phyloP scores from a whole-genome alignment of 2,888 invertebrate species.

The Pterostichus niger region DNA sequence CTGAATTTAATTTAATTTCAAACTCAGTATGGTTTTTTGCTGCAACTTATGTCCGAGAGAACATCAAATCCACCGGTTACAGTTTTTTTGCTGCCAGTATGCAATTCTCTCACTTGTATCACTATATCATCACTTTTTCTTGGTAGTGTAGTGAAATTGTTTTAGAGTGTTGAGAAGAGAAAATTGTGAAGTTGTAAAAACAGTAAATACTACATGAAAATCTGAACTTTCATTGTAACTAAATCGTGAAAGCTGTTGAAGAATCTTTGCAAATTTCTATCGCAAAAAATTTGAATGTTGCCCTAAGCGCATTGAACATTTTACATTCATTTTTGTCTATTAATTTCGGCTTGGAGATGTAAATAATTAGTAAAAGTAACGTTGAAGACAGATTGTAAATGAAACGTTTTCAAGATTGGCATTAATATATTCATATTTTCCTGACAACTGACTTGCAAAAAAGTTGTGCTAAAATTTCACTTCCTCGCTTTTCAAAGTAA shows the following conservation, averaged over 20 bases:
- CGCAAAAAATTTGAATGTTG: slow-evolving; percentile 5
- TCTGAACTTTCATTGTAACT: slow-evolving; percentile 57
- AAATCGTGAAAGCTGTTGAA: slow-evolving; percentile 57
- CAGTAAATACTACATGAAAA: slow-evolving; percentile 48
- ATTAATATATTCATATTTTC: slow-evolving; percentile 21
- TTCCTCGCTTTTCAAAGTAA: slow-evolving; percentile 5
- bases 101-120: no score
- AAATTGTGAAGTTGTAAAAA: slow-evolving; percentile 46
- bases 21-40: neutral
- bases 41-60: no score
- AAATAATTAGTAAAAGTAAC: slow-evolving; percentile 61
- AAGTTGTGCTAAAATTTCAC: slow-evolving; percentile 4
- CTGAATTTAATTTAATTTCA: slow-evolving; percentile 30
- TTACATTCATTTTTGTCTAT: slow-evolving; percentile 18
- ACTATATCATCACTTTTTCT: slow-evolving; percentile 36
- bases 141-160: slow-evolving; percentile 41
- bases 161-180: slow-evolving; percentile 37
- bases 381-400: slow-evolving; percentile 14
- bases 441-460: slow-evolving; percentile 26
- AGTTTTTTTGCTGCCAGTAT: no score
- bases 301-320: neutral
- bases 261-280: slow-evolving; percentile 32
- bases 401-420: slow-evolving; percentile 3
- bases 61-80: no score
- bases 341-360: slow-evolving; percentile 19